Evolutionary conservation across 2,888 invertebrate genomes (phyloP), one percentile per base, ranked within the genome.

Genomic region (Drosophila nr. perissopoda): DNA sequence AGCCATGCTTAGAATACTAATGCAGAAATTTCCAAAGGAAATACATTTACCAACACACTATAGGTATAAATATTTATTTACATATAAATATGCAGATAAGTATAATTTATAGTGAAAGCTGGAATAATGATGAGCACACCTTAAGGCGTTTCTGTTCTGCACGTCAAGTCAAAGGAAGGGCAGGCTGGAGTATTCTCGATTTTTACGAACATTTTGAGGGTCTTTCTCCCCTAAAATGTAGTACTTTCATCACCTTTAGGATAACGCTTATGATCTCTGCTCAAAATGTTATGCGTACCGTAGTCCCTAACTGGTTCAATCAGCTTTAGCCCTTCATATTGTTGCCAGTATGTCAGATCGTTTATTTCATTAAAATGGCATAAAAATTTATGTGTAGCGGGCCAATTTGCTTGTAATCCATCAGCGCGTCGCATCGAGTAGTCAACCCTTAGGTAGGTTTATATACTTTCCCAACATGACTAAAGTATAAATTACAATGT

Each of bases 311-410:
- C 63, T 56, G 76, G 71, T 76, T 61, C 34, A 58, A 27, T 48
- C 34, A 48, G 36, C 38, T 69, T 74, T 21, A 21, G 67, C 53
- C 74, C 81, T 68, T 74, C 70, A 53, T 58, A 70, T 65, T 75
- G 74, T 70, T 48, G 77, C 57, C 71, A 62, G 33, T 78, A 70
- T 78, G 73, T 59, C 82, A 81, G 73, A 58, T 70, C 86, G 82
- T 88, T 85, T 86, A 85, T 82, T 88, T 83, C 86, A 88, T 86
- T 86, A 88, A 88, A 86, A 88, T 72, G 76, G 82, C 85, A 88
- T 88, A 78, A 85, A 79, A 83, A 70, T 85, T 71, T 74, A 84
- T 78, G 69, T 38, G 70, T 16, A 59, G 54, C 40, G 13, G 40
- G 56, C 60, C 79, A 86, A 86, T 88, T 88, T 75, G 80, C 80